Evolutionary conservation across 1,140 invertebrate species (phyloP), one percentile per base, ranked within the genome.

Genomic region (Vanessa tameamea): DNA sequence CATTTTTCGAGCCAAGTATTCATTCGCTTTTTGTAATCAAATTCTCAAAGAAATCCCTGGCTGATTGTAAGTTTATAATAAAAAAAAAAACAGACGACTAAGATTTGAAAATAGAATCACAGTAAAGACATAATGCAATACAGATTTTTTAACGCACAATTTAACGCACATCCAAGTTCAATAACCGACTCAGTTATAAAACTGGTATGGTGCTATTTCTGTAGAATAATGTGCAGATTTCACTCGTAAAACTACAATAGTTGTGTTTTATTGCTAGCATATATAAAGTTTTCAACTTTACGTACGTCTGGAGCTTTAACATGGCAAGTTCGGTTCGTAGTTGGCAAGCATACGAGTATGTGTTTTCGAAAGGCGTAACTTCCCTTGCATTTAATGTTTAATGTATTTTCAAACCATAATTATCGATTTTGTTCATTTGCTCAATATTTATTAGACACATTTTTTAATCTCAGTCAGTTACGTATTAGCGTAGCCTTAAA

Each of bases 211-310:
- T 8, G 47, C 47, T 64, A 37, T 64, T 47, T 64, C 43, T 78
- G 71, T 76, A 69, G 73, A 80, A 83, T 83, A 83, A 83, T 84
- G 82, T 73, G 75, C 77, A 84, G 78, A 84, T 84, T 84, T 81
- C 26, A 26, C 71, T 80, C 79, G 76, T 81, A 82, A 82, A 84
- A 85, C 78, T 81, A 81, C 78, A 79, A 84, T 86, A 85, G 85
- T 79, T 73, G 67, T 81, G 76, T 82, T 85, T 86, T 82, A 86
- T 86, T 82, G 66, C 79, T 57, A 75, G 59, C 73, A 72, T 78
- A 64, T 70, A 77, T 78, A 80, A 85, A 84, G 77, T 87, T 87
- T 83, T 67, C 53, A 82, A 82, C 76, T 83, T 80, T 74, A 55
- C 72, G 68, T 79, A 76, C 73, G 73, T 47, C 77, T n/a, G 48